Percentiles rank a stretch among this genome's conserved stretches.
Evolutionary conservation across 1,140 invertebrate genomes (phyloP).

Genomic region (Magallana angulata): DNA sequence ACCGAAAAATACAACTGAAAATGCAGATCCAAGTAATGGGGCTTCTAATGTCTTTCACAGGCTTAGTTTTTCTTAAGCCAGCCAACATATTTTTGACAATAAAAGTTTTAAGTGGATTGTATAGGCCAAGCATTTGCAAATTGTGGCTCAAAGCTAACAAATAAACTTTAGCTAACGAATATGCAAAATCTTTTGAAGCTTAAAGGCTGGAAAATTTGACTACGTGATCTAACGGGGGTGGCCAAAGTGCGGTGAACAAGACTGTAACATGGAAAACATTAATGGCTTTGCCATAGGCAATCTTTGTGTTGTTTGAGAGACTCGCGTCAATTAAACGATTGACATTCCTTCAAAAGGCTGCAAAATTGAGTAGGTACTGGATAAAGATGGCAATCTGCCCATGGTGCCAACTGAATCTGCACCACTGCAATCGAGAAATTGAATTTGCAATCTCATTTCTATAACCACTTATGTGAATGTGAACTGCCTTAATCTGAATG

Average conservation of each 20-base stretch:
- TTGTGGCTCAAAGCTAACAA: not conserved
- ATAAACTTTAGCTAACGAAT: too few species aligned
- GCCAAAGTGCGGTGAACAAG: not conserved
- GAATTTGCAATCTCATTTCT: not conserved
- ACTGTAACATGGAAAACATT: not conserved
- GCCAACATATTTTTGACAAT: too few species aligned
- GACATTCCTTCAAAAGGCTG: not conserved
- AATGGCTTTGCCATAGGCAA: not conserved
- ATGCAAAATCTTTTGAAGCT: too few species aligned
- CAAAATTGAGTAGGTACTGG: not conserved
- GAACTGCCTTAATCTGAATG: not conserved
- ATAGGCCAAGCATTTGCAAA: not conserved
- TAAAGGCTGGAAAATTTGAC: not conserved
- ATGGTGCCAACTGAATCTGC: not conserved
- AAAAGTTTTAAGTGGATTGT: not conserved
- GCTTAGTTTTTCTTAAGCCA: too few species aligned
- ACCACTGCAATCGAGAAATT: constrained; percentile 33
- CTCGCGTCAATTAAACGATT: too few species aligned
- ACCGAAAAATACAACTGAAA: too few species aligned
- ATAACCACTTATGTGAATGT: not conserved
- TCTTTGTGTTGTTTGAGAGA: too few species aligned
- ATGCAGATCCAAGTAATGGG: too few species aligned
- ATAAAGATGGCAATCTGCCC: not conserved
- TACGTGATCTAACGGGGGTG: constrained; percentile 8
- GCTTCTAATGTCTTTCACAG: too few species aligned